phyloP scores from a whole-genome alignment of 2,888 invertebrate genomes.

The Drosophila mercatorum region DNA sequence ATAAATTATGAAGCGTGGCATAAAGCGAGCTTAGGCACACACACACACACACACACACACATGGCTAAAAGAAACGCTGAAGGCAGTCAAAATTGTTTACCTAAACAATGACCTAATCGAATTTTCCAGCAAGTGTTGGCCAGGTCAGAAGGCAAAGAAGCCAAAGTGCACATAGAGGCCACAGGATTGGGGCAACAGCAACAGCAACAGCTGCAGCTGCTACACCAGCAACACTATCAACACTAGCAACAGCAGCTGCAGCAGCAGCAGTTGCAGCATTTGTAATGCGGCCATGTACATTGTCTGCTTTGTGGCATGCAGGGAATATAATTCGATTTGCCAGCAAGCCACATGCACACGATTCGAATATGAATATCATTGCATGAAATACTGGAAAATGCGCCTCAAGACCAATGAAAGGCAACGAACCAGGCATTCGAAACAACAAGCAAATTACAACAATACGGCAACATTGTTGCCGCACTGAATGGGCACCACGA shows the following conservation, averaged over 20 bases:
- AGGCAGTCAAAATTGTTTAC: conserved; percentile 31
- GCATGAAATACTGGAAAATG: conserved; percentile 32
- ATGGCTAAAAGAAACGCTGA: neutral
- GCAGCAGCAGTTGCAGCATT: conserved; percentile 20
- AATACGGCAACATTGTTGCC: conserved; percentile 71
- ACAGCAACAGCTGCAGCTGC: conserved; percentile 1
- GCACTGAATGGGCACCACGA: conserved; percentile 55
- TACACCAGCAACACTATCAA: neutral
- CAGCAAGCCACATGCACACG: conserved; percentile 51
- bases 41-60: conserved; percentile 1
- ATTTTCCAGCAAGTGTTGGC: conserved; percentile 17
- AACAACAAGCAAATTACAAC: conserved; percentile 73
- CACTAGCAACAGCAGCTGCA: neutral
- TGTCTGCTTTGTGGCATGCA: conserved; percentile 75
- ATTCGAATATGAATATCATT: conserved; percentile 69
- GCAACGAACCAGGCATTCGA: conserved; percentile 58
- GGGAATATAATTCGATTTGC: conserved; percentile 77
- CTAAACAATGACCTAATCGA: conserved; percentile 18
- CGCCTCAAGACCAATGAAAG: conserved; percentile 36
- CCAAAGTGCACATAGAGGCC: conserved; percentile 41
- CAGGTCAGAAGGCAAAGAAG: conserved; percentile 14
- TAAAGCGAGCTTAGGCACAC: conserved; percentile 31
- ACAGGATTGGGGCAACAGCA: conserved; percentile 9
- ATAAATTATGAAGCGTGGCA: conserved; percentile 55
- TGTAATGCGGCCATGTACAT: conserved; percentile 47